Percentiles rank a stretch among this genome's conserved stretches.
Evolutionary conservation across 2,888 invertebrate species (phyloP).

Genomic region (Aradus depressus): DNA sequence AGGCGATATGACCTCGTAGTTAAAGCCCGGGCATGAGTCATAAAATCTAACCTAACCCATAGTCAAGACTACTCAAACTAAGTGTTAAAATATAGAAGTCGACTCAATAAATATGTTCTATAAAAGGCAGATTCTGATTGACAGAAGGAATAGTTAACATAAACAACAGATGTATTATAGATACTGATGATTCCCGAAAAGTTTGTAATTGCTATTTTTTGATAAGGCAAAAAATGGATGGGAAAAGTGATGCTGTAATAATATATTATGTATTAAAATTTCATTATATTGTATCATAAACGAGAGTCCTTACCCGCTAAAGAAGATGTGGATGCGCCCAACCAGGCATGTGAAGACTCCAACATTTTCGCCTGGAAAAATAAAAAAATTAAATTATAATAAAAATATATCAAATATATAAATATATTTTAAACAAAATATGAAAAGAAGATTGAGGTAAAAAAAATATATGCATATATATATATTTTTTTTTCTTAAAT

Average conservation of each 20-base stretch:
- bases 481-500: not conserved
- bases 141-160: too few species aligned
- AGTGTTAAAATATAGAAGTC: too few species aligned
- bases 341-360: constrained; percentile 86
- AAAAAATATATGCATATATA: not conserved
- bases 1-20: too few species aligned
- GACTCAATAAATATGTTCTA: too few species aligned
- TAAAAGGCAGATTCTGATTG: too few species aligned
- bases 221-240: too few species aligned
- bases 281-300: constrained; percentile 22
- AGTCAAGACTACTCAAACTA: too few species aligned
- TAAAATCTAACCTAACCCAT: too few species aligned
- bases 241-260: constrained; percentile 7
- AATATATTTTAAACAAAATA: not conserved
- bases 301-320: constrained; percentile 69
- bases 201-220: too few species aligned
- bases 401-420: not conserved
- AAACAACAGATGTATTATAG: not conserved
- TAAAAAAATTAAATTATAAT: not conserved
- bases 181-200: constrained; percentile 1
- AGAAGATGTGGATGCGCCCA: constrained; percentile 78
- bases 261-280: constrained; percentile 19
- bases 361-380: constrained; percentile 76
- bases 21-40: too few species aligned
- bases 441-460: not conserved